Conservation (phyloP, 1,140 invertebrate species). For the Centruroides vittatus region DNA sequence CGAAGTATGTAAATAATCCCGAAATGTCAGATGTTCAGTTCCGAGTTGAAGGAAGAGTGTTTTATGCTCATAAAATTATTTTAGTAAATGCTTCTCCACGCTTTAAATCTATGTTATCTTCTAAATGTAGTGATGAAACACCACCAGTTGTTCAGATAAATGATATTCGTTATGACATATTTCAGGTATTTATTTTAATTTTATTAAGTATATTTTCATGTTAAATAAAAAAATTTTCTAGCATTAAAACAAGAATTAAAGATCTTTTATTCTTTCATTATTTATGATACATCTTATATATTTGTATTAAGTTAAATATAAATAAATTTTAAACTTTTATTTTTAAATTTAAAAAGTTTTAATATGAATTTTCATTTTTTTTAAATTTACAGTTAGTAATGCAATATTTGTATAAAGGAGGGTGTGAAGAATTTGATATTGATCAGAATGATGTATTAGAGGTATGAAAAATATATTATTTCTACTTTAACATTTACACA, state of each 20-base stretch:
- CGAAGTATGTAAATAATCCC: slow-evolving; percentile 82
- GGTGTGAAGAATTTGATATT: slow-evolving; percentile 51
- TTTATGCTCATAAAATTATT: slow-evolving; percentile 87
- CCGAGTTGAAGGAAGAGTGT: slow-evolving; percentile 74
- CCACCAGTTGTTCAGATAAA: slow-evolving; percentile 80
- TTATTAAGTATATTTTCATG: no score
- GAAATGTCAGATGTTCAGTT: slow-evolving; percentile 82
- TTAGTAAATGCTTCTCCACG: slow-evolving; percentile 74
- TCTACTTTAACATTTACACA: no score
- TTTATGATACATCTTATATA: no score
- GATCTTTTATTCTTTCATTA: no score
- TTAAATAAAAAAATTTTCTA: no score
- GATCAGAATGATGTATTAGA: slow-evolving; percentile 66
- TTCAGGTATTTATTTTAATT: slow-evolving; percentile 45
- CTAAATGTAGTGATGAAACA: slow-evolving; percentile 53
- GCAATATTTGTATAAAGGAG: slow-evolving; percentile 82
- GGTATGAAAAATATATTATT: slow-evolving; percentile 8
- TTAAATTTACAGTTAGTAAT: slow-evolving; percentile 58
- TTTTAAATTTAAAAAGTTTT: no score
- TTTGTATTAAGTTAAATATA: no score
- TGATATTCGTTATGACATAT: slow-evolving; percentile 80
- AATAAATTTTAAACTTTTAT: no score
- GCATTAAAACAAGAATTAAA: no score
- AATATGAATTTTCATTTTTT: neutral
- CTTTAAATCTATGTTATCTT: slow-evolving; percentile 70